A percentile compares a stretch with the other conserved stretches of the same genome.
Conservation (phyloP, 2,113 vertebrate species). For the Copsychus sechellarum region DNA sequence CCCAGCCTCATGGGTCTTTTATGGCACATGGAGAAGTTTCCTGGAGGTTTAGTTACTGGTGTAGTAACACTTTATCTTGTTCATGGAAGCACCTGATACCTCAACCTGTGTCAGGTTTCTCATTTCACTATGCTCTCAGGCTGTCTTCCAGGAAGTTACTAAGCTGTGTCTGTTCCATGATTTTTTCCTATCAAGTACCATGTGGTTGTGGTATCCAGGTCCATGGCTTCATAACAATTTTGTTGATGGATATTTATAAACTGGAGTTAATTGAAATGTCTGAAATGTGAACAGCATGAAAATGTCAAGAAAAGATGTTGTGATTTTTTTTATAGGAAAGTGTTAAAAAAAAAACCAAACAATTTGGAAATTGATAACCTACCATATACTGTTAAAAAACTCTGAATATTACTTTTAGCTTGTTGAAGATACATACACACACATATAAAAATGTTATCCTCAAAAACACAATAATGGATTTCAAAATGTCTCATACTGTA, state of each 20-base stretch:
- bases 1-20: not conserved
- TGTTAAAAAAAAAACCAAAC: not conserved
- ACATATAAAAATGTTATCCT: not conserved
- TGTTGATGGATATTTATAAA: not conserved
- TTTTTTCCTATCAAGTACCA: not conserved
- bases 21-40: not conserved
- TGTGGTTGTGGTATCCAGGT: not conserved
- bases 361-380: not conserved
- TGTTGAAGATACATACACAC: not conserved
- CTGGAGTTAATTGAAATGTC: not conserved
- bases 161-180: not conserved
- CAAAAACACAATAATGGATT: not conserved
- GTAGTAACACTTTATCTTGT: not conserved
- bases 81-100: not conserved
- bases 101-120: not conserved
- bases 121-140: not conserved
- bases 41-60: not conserved
- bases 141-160: not conserved
- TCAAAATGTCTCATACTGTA: not conserved
- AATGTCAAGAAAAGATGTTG: not conserved
- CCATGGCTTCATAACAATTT: not conserved
- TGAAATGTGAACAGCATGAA: not conserved
- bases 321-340: not conserved
- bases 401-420: not conserved
- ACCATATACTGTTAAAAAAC: not conserved